These are phyloP conservation scores for Agrochola circellaris DNA, from an alignment of 2,888 invertebrate species.

Conservation along the genomic window DNA sequence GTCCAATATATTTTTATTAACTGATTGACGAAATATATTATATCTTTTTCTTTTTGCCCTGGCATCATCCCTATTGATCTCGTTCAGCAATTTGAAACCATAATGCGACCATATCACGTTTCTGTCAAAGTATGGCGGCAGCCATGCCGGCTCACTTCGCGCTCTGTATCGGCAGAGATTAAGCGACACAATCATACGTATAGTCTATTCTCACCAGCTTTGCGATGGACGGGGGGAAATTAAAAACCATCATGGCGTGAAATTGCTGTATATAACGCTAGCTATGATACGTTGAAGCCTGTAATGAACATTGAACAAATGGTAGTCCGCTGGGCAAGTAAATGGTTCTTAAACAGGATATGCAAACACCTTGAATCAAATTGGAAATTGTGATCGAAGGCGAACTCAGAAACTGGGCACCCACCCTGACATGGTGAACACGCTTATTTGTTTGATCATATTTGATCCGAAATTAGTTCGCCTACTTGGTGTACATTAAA, in stretches of 20 bases:
- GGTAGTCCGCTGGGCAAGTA: neutral
- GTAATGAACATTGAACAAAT: slow-evolving; percentile 19
- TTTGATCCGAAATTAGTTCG: neutral
- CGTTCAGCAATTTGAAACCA: slow-evolving; percentile 37
- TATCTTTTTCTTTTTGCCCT: too few relatives aligned
- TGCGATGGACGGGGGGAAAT: slow-evolving; percentile 27
- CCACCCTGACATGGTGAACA: neutral
- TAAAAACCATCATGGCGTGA: slow-evolving; percentile 43
- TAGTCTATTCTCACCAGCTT: slow-evolving; percentile 25
- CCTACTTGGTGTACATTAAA: neutral
- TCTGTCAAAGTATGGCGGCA: slow-evolving; percentile 17
- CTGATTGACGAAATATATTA: too few relatives aligned
- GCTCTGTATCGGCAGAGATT: slow-evolving; percentile 20
- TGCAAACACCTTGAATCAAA: neutral
- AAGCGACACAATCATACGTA: slow-evolving; percentile 12
- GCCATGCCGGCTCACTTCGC: neutral
- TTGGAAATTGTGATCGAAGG: neutral
- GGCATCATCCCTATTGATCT: slow-evolving; percentile 16
- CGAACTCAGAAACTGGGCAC: neutral
- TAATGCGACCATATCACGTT: slow-evolving; percentile 41
- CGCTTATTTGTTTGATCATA: neutral
- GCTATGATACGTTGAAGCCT: slow-evolving; percentile 20
- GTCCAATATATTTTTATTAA: too few relatives aligned
- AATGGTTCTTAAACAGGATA: neutral
- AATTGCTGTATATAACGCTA: slow-evolving; percentile 27